A percentile compares a stretch with the other conserved stretches of the same genome.
phyloP scores from a whole-genome alignment of 2,888 invertebrate species.

The Monoplex corrugatus region DNA sequence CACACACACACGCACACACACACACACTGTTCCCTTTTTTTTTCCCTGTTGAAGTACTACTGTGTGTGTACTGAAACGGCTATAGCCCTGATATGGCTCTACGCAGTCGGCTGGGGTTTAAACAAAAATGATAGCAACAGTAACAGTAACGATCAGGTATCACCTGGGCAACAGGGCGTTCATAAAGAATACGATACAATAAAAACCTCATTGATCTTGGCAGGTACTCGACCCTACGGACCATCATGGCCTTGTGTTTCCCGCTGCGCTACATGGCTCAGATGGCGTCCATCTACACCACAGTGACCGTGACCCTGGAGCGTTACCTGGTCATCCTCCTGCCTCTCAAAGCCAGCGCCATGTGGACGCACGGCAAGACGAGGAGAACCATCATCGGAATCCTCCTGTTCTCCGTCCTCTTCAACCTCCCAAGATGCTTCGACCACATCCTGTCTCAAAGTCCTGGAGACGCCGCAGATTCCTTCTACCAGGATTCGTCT shows the following conservation, averaged over 20 bases:
- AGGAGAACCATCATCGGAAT: constrained; percentile 55
- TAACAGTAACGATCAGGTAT: too few relatives aligned
- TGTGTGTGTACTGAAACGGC: too few relatives aligned
- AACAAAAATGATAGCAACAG: too few relatives aligned
- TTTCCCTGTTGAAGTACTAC: too few relatives aligned
- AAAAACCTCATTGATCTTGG: too few relatives aligned
- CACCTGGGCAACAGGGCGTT: too few relatives aligned
- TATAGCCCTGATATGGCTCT: too few relatives aligned
- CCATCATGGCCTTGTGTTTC: constrained; percentile 51
- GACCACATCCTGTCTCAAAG: constrained; percentile 50
- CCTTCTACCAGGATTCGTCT: background rate
- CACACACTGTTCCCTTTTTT: too few relatives aligned
- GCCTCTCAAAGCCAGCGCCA: constrained; percentile 56
- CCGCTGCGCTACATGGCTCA: constrained; percentile 60
- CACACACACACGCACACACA: too few relatives aligned
- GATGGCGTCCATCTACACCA: constrained; percentile 60
- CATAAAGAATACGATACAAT: too few relatives aligned
- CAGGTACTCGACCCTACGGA: constrained; percentile 42
- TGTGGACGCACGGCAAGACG: constrained; percentile 58
- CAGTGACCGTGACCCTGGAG: constrained; percentile 58
- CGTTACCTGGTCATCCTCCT: constrained; percentile 58
- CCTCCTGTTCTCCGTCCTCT: constrained; percentile 57
- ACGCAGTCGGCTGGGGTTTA: too few relatives aligned
- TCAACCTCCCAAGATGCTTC: constrained; percentile 61
- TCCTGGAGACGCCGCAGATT: background rate